These are phyloP conservation scores for Mythimna vitellina DNA, from an alignment of 2,888 invertebrate species.

Conservation along the genomic window DNA sequence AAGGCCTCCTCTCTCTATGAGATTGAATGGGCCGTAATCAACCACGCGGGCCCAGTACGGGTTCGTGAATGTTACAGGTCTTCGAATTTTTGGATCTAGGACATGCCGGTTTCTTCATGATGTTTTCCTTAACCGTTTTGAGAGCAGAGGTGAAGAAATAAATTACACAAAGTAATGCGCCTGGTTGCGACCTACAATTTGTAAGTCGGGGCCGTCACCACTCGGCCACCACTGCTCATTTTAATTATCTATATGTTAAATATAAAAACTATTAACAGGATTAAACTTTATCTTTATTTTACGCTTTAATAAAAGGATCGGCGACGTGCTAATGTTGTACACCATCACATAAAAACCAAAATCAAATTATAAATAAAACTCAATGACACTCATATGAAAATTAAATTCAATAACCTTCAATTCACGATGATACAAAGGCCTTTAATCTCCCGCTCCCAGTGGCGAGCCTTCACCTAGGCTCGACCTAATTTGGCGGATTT, in stretches of 20 bases:
- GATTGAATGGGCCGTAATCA: too few species aligned
- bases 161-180: too few species aligned
- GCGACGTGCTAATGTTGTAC: background rate
- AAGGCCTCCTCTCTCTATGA: too few species aligned
- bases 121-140: too few species aligned
- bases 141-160: too few species aligned
- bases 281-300: background rate
- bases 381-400: slow-evolving; percentile 14
- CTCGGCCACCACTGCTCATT: too few species aligned
- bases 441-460: slow-evolving; percentile 56
- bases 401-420: slow-evolving; percentile 37
- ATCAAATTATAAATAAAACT: slow-evolving; percentile 8
- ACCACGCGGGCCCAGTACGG: too few species aligned
- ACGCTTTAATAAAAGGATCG: background rate
- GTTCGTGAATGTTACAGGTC: too few species aligned
- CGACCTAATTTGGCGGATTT: slow-evolving; percentile 64
- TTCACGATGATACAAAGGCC: slow-evolving; percentile 54
- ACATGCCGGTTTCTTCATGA: too few species aligned
- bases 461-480: slow-evolving; percentile 55
- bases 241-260: background rate
- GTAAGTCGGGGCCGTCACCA: too few species aligned
- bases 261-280: background rate
- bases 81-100: too few species aligned
- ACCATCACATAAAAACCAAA: background rate
- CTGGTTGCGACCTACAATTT: too few species aligned